Evolutionary conservation across 2,888 invertebrate species (phyloP).

Genomic region (Pristionchus arcanus): DNA sequence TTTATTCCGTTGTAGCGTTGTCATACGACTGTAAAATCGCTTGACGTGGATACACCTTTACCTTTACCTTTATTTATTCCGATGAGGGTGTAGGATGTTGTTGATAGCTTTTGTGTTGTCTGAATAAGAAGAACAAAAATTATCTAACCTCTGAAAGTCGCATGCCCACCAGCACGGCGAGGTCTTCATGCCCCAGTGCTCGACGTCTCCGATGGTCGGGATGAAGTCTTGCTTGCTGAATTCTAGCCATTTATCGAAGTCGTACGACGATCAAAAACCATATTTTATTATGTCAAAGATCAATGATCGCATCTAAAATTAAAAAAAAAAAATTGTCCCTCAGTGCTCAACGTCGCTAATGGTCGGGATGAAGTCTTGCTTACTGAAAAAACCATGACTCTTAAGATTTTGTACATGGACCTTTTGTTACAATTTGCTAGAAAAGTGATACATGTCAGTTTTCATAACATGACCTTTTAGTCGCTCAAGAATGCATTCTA

Average conservation of each 20-base stretch:
- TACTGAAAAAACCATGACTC: no score
- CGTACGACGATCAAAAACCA: not conserved
- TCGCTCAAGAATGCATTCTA: not conserved
- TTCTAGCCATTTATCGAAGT: no score
- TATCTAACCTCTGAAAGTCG: slow-evolving; percentile 55
- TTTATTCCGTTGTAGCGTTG: no score
- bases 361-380: not conserved
- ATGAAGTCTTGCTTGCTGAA: not conserved
- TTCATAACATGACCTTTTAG: no score
- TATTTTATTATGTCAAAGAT: not conserved
- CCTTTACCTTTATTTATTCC: no score
- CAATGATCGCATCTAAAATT: not conserved
- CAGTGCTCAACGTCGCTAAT: slow-evolving; percentile 57
- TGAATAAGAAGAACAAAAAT: no score
- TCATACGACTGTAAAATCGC: no score
- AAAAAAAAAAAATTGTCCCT: no score
- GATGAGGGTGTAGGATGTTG: no score
- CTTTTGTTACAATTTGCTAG: not conserved
- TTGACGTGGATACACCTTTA: no score
- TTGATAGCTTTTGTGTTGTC: no score
- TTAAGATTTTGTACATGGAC: not conserved
- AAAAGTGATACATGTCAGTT: no score
- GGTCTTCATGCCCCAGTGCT: slow-evolving; percentile 59
- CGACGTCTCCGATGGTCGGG: slow-evolving; percentile 26
- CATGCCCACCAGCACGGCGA: slow-evolving; percentile 61